Conservation (phyloP, 2,113 vertebrate species). For the Nothoprocta perdicaria region DNA sequence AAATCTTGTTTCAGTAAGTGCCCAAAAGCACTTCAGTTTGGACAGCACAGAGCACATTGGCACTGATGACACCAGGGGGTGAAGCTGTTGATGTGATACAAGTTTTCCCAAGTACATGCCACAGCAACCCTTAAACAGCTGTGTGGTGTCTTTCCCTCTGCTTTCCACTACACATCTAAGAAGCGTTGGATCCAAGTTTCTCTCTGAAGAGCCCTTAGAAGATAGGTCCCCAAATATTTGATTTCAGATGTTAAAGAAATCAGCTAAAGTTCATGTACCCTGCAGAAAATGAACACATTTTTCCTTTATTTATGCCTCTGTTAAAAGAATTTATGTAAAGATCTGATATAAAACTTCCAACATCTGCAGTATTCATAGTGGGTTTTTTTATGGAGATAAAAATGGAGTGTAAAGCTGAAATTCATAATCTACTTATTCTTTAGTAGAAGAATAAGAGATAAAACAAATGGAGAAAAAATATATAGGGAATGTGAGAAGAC, state of each 20-base stretch:
- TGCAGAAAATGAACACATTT: background rate
- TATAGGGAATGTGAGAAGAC: background rate
- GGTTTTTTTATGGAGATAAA: background rate
- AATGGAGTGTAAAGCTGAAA: background rate
- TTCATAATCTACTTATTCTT: background rate
- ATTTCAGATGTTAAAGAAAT: background rate
- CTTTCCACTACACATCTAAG: background rate
- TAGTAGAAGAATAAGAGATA: background rate
- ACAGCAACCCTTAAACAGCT: background rate
- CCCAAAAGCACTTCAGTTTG: background rate
- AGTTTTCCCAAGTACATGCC: background rate
- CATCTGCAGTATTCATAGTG: background rate
- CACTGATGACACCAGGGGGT: background rate
- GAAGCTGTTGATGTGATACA: background rate
- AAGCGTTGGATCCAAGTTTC: background rate
- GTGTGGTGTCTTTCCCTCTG: background rate
- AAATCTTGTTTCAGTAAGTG: background rate
- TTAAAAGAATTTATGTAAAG: background rate
- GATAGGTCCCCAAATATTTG: background rate
- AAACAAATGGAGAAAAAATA: background rate
- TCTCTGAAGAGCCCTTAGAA: background rate
- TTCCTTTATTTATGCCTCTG: background rate
- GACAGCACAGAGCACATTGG: background rate
- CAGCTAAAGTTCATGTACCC: fast-evolving
- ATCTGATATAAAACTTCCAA: background rate